Conservation (phyloP, 2,113 vertebrate species). For the Etheostoma spectabile region DNA sequence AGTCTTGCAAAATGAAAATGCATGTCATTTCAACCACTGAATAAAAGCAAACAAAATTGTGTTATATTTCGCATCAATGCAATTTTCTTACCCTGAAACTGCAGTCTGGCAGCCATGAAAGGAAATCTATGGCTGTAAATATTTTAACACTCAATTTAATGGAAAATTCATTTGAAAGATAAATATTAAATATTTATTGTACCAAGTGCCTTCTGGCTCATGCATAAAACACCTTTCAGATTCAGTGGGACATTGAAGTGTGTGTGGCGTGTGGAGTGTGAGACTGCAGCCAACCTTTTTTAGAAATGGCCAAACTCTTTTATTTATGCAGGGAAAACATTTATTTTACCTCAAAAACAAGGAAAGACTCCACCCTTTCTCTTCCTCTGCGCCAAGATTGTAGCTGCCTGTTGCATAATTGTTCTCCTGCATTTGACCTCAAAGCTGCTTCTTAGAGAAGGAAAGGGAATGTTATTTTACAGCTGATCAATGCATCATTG, state of each 20-base stretch:
- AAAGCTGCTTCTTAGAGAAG: slow-evolving; percentile 46
- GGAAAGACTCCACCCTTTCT: slow-evolving; percentile 73
- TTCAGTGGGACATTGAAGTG: slow-evolving; percentile 53
- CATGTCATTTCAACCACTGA: slow-evolving; percentile 49
- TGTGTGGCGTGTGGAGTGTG: slow-evolving; percentile 36
- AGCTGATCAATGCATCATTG: slow-evolving; percentile 45
- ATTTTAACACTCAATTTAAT: slow-evolving; percentile 81
- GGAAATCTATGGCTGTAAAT: slow-evolving; percentile 76
- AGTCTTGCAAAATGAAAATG: slow-evolving; percentile 34
- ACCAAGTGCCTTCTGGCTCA: slow-evolving; percentile 75
- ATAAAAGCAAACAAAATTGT: slow-evolving; percentile 65
- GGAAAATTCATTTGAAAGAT: slow-evolving; percentile 81
- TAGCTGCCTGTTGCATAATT: slow-evolving; percentile 62
- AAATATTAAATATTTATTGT: slow-evolving; percentile 84
- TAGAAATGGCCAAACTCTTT: slow-evolving; percentile 52
- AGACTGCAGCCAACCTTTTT: slow-evolving; percentile 52
- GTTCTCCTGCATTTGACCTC: slow-evolving; percentile 43
- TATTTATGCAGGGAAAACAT: slow-evolving; percentile 74
- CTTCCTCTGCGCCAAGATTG: slow-evolving; percentile 64
- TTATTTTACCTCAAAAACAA: slow-evolving; percentile 81
- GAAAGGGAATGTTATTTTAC: slow-evolving; percentile 51
- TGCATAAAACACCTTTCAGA: slow-evolving; percentile 79
- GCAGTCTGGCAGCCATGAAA: slow-evolving; percentile 63
- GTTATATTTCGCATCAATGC: slow-evolving; percentile 66
- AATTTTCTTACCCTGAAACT: slow-evolving; percentile 51